Evolutionary conservation across 2,888 invertebrate species (phyloP).

Genomic region (Heliconius ismenius): DNA sequence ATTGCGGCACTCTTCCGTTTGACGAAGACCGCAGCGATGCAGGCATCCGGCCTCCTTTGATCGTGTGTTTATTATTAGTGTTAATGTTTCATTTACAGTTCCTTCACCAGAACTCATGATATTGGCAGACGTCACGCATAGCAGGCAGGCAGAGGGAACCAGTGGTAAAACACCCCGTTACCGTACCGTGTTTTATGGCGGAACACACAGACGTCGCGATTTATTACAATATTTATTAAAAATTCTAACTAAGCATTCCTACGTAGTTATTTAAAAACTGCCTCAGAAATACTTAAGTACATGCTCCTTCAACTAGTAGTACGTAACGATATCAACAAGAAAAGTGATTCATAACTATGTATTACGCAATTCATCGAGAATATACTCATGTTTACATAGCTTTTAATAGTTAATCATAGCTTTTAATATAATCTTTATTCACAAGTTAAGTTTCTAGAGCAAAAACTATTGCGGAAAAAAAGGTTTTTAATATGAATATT

Average conservation of each 20-base stretch:
- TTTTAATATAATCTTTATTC: not conserved
- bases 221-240: not conserved
- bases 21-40: conserved; percentile 62
- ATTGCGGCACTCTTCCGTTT: conserved; percentile 73
- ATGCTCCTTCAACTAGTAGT: conserved; percentile 18
- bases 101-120: conserved; percentile 24
- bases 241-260: not conserved
- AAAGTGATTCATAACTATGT: conserved; percentile 28
- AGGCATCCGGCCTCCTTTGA: conserved; percentile 72
- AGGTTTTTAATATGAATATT: too few relatives aligned
- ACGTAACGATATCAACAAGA: conserved; percentile 22
- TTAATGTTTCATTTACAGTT: conserved; percentile 52
- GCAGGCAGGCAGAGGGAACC: too few relatives aligned
- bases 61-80: conserved; percentile 62
- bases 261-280: not conserved
- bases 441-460: not conserved
- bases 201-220: not conserved
- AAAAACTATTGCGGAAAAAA: not conserved
- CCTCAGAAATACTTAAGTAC: not conserved
- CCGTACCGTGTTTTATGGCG: not conserved
- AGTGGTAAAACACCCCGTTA: too few relatives aligned
- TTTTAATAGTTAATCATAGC: conserved; percentile 17
- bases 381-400: conserved; percentile 24
- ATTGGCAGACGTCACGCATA: not conserved
- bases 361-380: conserved; percentile 26